These are phyloP conservation scores for Troilus luridus DNA, from an alignment of 2,888 invertebrate genomes.

Conservation along the genomic window DNA sequence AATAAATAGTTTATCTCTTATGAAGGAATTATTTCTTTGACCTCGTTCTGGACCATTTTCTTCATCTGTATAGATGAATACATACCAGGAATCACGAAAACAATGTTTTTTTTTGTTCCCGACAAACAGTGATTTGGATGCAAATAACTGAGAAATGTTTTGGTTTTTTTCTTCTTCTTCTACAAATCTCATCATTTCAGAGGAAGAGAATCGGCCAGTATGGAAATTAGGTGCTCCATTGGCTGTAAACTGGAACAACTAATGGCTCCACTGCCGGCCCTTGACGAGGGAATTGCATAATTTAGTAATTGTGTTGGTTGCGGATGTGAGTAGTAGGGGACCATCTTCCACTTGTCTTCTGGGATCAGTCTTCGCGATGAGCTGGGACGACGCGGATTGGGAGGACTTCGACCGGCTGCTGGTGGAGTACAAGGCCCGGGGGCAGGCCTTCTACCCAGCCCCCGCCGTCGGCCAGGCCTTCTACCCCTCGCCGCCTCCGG, in stretches of 20 bases:
- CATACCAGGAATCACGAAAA: neutral
- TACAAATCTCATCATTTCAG: neutral
- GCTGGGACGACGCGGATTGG: slow-evolving; percentile 74
- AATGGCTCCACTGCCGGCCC: neutral
- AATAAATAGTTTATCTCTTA: too few species aligned
- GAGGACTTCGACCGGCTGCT: slow-evolving; percentile 74
- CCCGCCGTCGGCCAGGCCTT: slow-evolving; percentile 67
- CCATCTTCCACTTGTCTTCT: slow-evolving; percentile 4
- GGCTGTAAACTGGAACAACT: neutral
- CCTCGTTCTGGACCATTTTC: too few species aligned
- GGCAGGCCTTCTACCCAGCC: slow-evolving; percentile 65
- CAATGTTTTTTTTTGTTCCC: too few species aligned
- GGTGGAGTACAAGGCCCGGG: slow-evolving; percentile 69
- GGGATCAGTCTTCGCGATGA: slow-evolving; percentile 46
- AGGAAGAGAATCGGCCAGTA: neutral
- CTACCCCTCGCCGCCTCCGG: slow-evolving; percentile 74
- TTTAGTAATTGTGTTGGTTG: slow-evolving; percentile 36
- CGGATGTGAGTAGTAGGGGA: slow-evolving; percentile 38
- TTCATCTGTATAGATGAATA: too few species aligned
- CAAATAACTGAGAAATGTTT: neutral
- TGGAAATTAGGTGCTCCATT: neutral
- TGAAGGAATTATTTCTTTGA: too few species aligned
- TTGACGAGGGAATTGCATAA: slow-evolving; percentile 44
- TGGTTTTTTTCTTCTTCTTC: neutral
- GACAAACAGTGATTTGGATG: neutral